Conservation (phyloP, 2,113 vertebrate species). For the Erinaceus europaeus region DNA sequence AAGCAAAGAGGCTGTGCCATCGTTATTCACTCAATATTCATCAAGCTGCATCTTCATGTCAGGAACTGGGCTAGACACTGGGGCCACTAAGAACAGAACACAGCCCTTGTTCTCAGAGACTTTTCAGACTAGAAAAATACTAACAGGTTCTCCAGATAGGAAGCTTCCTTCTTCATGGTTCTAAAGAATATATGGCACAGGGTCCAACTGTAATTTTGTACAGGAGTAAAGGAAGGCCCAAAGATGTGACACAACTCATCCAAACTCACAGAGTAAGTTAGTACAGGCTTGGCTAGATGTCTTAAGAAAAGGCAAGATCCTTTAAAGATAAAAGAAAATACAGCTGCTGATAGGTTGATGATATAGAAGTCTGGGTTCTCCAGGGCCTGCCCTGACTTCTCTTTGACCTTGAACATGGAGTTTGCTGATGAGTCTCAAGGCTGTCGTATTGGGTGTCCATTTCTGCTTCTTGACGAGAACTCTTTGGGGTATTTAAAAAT, state of each 20-base stretch:
- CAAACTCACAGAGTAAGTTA: neutral
- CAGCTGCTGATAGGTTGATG: neutral
- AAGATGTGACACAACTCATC: neutral
- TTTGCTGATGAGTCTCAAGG: slow-evolving; percentile 13
- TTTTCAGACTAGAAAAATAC: slow-evolving; percentile 19
- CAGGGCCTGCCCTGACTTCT: neutral
- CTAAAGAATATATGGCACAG: neutral
- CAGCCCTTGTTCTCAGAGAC: neutral
- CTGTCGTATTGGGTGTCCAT: neutral
- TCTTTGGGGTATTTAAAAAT: slow-evolving; percentile 55
- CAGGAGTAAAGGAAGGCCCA: too few species aligned
- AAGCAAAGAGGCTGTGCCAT: slow-evolving; percentile 32
- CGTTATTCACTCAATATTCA: slow-evolving; percentile 53
- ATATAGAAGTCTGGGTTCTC: neutral
- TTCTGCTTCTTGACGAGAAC: slow-evolving; percentile 26
- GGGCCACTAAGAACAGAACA: neutral
- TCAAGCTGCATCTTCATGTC: slow-evolving; percentile 32
- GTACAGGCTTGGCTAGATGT: neutral
- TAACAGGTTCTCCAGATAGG: neutral
- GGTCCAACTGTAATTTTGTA: too few species aligned
- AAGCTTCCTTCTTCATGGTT: neutral
- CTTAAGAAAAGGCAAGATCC: neutral
- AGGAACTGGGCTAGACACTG: neutral
- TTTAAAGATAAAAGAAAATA: neutral
- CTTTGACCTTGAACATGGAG: slow-evolving; percentile 29